These are phyloP conservation scores for Gastracanthus pulcherrimus DNA, from an alignment of 2,888 invertebrate species.

Conservation along the genomic window DNA sequence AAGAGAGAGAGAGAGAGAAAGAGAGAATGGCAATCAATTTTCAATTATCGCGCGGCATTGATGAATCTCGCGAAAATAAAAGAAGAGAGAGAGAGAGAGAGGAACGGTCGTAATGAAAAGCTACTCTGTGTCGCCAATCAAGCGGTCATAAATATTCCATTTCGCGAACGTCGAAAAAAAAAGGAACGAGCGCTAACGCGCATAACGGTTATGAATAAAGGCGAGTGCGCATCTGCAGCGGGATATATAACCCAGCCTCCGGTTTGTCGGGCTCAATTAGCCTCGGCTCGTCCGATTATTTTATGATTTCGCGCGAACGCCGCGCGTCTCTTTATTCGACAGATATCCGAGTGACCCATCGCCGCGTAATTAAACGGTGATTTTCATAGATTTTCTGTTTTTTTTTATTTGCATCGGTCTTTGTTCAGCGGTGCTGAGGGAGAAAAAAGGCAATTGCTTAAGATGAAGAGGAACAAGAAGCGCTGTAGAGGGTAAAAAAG, in stretches of 20 bases:
- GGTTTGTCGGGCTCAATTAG: slow-evolving; percentile 27
- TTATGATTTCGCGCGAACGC: slow-evolving; percentile 16
- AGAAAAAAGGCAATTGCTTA: too few species aligned
- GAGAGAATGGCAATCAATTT: slow-evolving; percentile 11
- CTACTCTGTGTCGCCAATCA: background rate
- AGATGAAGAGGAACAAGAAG: too few species aligned
- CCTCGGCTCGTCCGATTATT: slow-evolving; percentile 7
- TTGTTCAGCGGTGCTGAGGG: too few species aligned
- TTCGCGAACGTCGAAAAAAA: slow-evolving; percentile 20
- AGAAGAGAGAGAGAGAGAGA: background rate
- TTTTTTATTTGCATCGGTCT: too few species aligned
- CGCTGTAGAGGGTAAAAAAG: too few species aligned
- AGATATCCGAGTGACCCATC: too few species aligned
- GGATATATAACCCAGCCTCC: background rate
- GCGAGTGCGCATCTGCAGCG: slow-evolving; percentile 9
- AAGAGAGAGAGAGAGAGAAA: too few species aligned
- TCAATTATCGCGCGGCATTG: background rate
- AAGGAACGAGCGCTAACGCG: background rate
- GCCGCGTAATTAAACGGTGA: too few species aligned
- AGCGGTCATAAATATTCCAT: slow-evolving; percentile 15
- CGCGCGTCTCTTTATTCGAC: too few species aligned
- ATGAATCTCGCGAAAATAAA: slow-evolving; percentile 9
- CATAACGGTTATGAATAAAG: slow-evolving; percentile 14
- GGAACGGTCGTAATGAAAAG: background rate
- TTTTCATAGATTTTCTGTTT: too few species aligned